phyloP scores from a whole-genome alignment of 2,888 invertebrate genomes.

The Mimumesa dahlbomi region DNA sequence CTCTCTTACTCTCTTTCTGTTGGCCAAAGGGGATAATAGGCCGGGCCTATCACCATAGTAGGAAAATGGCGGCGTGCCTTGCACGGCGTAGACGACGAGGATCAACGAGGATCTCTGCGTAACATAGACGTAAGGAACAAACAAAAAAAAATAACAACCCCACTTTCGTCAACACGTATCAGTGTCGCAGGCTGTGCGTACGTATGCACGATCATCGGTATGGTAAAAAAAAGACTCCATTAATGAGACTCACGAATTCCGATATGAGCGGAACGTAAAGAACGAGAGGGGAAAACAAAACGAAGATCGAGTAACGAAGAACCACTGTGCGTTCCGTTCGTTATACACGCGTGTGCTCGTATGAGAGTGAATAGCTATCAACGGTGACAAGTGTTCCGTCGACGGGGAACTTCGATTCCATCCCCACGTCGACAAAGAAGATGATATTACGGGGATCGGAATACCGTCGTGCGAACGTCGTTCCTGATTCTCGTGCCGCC shows the following conservation, averaged over 20 bases:
- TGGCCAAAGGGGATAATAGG: slow-evolving; percentile 47
- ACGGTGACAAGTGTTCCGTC: slow-evolving; percentile 57
- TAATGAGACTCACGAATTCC: background rate
- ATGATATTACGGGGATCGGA: slow-evolving; percentile 61
- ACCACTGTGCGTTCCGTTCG: slow-evolving; percentile 46
- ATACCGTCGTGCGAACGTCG: slow-evolving; percentile 46
- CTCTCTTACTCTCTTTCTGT: slow-evolving; percentile 33
- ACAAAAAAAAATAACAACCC: background rate
- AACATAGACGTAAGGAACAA: slow-evolving; percentile 1
- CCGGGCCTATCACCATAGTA: slow-evolving; percentile 62
- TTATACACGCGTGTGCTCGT: slow-evolving; percentile 33
- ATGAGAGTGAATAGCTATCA: slow-evolving; percentile 44
- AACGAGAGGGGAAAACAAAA: background rate
- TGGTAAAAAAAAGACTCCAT: background rate
- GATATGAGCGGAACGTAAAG: background rate
- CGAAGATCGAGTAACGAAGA: slow-evolving; percentile 35
- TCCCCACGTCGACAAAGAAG: slow-evolving; percentile 56
- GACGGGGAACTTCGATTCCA: slow-evolving; percentile 37
- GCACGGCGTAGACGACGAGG: slow-evolving; percentile 52
- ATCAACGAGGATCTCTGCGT: slow-evolving; percentile 20
- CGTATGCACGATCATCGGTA: slow-evolving; percentile 4
- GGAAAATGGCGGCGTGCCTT: slow-evolving; percentile 65
- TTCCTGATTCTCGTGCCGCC: slow-evolving; percentile 52
- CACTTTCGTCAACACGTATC: background rate
- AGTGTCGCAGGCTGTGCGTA: slow-evolving; percentile 1